Base-by-base conservation (phyloP, 30 jellyfish, hydroid and myxozoan genomes). In the Pseudorhiza aurosa region DNA sequence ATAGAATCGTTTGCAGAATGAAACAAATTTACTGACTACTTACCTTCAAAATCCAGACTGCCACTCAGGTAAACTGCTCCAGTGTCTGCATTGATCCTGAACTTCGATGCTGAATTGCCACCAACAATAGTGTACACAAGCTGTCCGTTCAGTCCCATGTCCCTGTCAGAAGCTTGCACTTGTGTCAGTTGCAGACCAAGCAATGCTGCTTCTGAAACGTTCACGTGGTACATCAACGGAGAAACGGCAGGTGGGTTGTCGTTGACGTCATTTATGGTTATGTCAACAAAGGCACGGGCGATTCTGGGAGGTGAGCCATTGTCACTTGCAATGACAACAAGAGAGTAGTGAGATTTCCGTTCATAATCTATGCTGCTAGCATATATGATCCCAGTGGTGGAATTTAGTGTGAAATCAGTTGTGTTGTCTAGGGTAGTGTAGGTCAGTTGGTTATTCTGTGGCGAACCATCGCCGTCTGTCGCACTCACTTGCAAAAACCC, bases 151-250 rank as follows among this genome's bases (percentile, higher is more conserved):
- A 60, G 77, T 2, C 90, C 94, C 11, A 82, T 68, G 67, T 93
- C 97, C 1, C 43, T 42, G 58, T 93, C 99, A 2, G 76, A 62
- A 7, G 98, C 98, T 64, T 26, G 68, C 39, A 93, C 90, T n/a
- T 64, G 53, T 6, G 79, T 31, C 30, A 93, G 19, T 17, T 81
- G 84, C 33, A 75, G 43, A 4, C 80, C 82, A 40, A 72, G n/a
- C 27, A 95, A 57, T 7, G 98, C 96, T 15, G 93, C 93, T 74
- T 85, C 98, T 0, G 98, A 93, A 29, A 93, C 88, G 15, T 51
- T 58, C 51, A 93, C 90, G 53, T 43, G 56, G 72, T 85, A 87
- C 39, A 43, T 1, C 17, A 33, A 24, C 12, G 91, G 93, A 3
- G 72, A 40, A 28, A 93, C 68, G 25, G 58, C 59, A 2, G 98